phyloP scores from a whole-genome alignment of 1,140 invertebrate genomes.

The Tribolium castaneum region DNA sequence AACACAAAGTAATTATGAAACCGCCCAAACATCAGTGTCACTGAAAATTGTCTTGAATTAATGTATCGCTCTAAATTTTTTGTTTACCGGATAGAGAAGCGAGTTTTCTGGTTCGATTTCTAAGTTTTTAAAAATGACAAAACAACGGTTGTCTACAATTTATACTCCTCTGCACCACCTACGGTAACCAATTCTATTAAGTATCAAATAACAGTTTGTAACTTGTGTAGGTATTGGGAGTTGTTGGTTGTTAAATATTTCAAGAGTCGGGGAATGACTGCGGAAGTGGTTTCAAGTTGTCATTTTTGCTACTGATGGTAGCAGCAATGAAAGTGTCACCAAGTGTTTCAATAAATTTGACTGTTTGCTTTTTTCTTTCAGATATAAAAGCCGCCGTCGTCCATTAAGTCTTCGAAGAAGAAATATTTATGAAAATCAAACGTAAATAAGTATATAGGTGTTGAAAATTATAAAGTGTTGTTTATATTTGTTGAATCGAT shows the following conservation, averaged over 20 bases:
- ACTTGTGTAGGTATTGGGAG: not conserved
- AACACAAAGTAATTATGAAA: conserved; percentile 5
- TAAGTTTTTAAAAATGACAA: not conserved
- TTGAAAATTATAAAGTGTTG: conserved; percentile 42
- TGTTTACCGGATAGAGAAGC: too few species aligned
- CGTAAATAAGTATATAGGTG: conserved; percentile 37
- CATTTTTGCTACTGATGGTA: conserved; percentile 12
- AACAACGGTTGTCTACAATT: not conserved
- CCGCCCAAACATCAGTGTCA: not conserved
- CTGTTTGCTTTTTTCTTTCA: conserved; percentile 41
- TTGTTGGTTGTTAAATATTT: not conserved
- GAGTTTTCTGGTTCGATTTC: too few species aligned
- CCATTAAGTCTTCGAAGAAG: conserved; percentile 45
- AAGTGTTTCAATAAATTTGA: not conserved
- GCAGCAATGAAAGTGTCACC: conserved; percentile 26
- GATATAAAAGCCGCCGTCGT: conserved; percentile 47
- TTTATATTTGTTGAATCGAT: conserved; percentile 38
- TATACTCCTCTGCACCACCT: not conserved
- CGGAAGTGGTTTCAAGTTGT: not conserved
- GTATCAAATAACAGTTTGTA: not conserved
- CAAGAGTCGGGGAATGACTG: not conserved
- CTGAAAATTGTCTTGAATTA: not conserved
- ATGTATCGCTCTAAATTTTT: not conserved
- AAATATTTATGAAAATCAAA: conserved; percentile 39
- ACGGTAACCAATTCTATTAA: not conserved